phyloP scores from a whole-genome alignment of 1,140 invertebrate species.

The Dufourea novaeangliae region DNA sequence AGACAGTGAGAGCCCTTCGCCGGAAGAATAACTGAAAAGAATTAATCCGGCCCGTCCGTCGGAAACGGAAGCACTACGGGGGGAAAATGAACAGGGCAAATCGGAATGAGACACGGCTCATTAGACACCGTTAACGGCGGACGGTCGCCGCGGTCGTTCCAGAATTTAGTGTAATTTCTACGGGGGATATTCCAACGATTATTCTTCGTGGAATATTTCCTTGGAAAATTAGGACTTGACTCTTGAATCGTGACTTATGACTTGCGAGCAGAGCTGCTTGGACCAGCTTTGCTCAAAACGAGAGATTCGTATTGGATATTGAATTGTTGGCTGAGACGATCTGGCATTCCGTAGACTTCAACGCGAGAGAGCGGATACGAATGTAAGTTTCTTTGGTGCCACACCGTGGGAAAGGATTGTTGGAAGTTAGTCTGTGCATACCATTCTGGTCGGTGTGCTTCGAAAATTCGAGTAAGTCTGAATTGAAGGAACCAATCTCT shows the following conservation, averaged over 20 bases:
- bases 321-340: no score
- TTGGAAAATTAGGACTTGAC: no score
- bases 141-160: background rate
- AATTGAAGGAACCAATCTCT: background rate
- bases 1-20: constrained; percentile 17
- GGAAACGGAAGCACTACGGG: constrained; percentile 5
- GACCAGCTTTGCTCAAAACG: no score
- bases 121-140: background rate
- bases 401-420: no score
- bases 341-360: no score
- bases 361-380: no score
- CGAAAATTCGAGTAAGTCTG: background rate
- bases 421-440: background rate
- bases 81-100: constrained; percentile 22
- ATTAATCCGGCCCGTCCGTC: background rate
- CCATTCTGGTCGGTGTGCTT: background rate
- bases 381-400: no score
- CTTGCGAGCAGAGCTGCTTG: no score
- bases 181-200: background rate
- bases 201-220: no score
- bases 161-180: constrained; percentile 1
- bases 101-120: constrained; percentile 12
- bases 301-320: no score
- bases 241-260: no score
- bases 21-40: background rate